Conservation (phyloP, 2,888 invertebrate genomes). For the Drosophila gaucha region DNA sequence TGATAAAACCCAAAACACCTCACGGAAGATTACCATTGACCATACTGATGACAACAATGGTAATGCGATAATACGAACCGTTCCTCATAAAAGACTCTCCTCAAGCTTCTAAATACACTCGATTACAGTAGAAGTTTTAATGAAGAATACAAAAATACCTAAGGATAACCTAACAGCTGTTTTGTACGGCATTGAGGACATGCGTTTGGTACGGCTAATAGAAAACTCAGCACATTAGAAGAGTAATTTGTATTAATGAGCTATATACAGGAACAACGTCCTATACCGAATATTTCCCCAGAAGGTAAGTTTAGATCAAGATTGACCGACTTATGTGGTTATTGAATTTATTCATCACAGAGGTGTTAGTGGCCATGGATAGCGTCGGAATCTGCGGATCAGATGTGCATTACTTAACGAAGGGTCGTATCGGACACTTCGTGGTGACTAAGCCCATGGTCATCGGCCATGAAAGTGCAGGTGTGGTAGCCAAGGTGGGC, state of each 20-base stretch:
- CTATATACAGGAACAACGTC: constrained; percentile 90
- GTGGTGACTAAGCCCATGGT: constrained; percentile 95
- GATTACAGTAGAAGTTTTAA: background rate
- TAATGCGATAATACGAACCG: background rate
- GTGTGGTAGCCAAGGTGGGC: constrained; percentile 91
- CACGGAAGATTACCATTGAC: too few relatives aligned
- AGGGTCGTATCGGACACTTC: constrained; percentile 94
- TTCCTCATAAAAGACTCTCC: too few relatives aligned
- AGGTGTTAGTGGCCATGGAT: constrained; percentile 91
- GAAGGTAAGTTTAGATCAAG: constrained; percentile 86
- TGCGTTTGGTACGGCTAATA: constrained; percentile 87
- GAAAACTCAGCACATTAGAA: background rate
- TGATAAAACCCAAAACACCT: background rate
- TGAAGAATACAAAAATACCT: constrained; percentile 60
- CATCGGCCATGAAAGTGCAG: constrained; percentile 97
- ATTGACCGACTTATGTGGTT: too few relatives aligned
- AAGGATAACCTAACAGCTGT: constrained; percentile 91
- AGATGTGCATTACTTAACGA: constrained; percentile 96
- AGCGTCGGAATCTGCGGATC: constrained; percentile 98
- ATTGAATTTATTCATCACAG: constrained; percentile 54
- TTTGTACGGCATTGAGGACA: constrained; percentile 89
- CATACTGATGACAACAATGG: background rate
- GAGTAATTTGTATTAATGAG: background rate
- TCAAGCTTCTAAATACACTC: too few relatives aligned
- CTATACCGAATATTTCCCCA: constrained; percentile 91